These are phyloP conservation scores for Asbolus verrucosus DNA, from an alignment of 1,140 invertebrate genomes.

Conservation along the genomic window DNA sequence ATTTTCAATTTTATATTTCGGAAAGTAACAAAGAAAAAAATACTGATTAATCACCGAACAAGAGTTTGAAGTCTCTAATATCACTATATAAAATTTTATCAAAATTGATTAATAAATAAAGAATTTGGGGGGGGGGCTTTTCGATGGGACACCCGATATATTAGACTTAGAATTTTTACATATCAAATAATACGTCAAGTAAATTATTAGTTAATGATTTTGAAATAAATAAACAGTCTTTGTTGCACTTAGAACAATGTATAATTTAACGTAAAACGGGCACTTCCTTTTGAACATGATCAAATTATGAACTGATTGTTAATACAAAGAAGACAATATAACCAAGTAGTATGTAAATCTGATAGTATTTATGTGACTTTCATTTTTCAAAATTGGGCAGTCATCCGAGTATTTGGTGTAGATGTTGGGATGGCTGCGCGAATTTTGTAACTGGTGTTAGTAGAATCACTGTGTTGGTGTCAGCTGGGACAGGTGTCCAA, in stretches of 20 bases:
- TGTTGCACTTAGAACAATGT: background rate
- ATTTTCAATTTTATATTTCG: no score
- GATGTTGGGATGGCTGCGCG: constrained; percentile 5
- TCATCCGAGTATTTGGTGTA: background rate
- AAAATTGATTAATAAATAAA: no score
- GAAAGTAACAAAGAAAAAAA: no score
- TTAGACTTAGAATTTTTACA: no score
- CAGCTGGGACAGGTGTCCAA: constrained; percentile 64
- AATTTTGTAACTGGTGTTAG: constrained; percentile 35
- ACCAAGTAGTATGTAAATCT: constrained; percentile 28
- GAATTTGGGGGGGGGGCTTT: no score
- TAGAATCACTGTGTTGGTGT: constrained; percentile 58
- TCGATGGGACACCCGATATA: no score
- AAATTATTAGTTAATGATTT: no score
- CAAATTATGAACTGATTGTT: constrained; percentile 30
- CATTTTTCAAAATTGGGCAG: constrained; percentile 16
- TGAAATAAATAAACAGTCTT: constrained; percentile 19
- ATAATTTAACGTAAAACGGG: background rate
- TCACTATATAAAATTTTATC: no score
- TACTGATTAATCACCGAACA: no score
- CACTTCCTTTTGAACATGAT: constrained; percentile 16
- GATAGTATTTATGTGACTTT: constrained; percentile 35
- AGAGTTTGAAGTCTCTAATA: no score
- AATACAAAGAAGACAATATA: constrained; percentile 40
- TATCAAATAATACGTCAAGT: no score